Conservation (phyloP, 1,140 invertebrate species). For the Pygmarrhopalites habei region DNA sequence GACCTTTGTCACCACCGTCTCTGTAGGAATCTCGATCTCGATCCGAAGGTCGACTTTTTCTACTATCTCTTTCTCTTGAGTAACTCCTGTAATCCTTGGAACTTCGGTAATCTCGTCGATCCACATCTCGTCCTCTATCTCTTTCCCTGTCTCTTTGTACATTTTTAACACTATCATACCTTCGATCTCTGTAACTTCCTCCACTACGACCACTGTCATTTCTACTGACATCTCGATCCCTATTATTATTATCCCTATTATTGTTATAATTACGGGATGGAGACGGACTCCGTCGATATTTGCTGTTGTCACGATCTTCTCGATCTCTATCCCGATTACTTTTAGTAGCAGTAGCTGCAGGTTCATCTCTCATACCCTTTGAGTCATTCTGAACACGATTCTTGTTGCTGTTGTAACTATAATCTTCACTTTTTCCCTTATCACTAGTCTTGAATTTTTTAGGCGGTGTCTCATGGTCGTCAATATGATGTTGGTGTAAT, state of each 20-base stretch:
- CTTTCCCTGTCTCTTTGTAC: constrained; percentile 40
- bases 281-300: no score
- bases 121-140: constrained; percentile 22
- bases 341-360: no score
- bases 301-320: no score
- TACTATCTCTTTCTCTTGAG: constrained; percentile 17
- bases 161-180: constrained; percentile 42
- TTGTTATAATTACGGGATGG: not conserved
- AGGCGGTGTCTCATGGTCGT: no score
- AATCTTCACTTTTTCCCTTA: no score
- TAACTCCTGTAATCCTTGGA: not conserved
- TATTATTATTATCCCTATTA: no score
- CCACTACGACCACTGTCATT: constrained; percentile 25
- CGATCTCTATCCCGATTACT: no score
- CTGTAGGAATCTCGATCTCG: constrained; percentile 42
- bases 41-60: constrained; percentile 37
- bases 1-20: constrained; percentile 41
- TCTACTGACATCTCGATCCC: not conserved
- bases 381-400: no score
- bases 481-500: not conserved
- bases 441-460: no score
- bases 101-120: not conserved
- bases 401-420: no score
- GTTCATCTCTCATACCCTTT: no score
- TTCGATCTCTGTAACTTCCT: constrained; percentile 31